Base-by-base conservation (phyloP, 2,888 invertebrate genomes). In the Julus scandinavius region DNA sequence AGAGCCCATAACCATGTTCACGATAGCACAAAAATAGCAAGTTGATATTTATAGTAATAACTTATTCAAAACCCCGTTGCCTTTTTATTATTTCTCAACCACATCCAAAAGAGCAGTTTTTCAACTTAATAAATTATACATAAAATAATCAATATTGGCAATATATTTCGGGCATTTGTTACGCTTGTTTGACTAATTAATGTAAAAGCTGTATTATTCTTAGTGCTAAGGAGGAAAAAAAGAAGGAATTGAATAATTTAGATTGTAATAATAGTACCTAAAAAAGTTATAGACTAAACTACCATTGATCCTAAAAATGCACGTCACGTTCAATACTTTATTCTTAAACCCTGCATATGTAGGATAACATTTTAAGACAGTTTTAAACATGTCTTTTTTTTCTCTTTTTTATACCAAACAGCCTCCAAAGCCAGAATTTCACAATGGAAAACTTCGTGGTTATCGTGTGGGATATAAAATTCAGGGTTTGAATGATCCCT, bases 391-490 rank as follows among this genome's bases (percentile, higher is more conserved):
- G 29, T 29, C 29, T 29, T 29, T 29, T 29, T 29, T 29, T 29
- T 29, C 29, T 29, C 29, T 29, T 29, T 29, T 29, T 84, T 29
- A 40, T 5, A 84, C 29, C 20, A 84, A 6, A 84, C 6, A 49
- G 92, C 91, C 92, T 3, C 92, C 92, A 20, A 90, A 90, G 1
- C 87, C 90, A 4, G 91, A 91, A 15, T 89, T 91, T 86, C 90
- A 90, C 84, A 93, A 93, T 89, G 92, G 93, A 4, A 90, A 91
- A n/a, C 91, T 93, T 20, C 91, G 91, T 49, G 93, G 93, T 4
- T 93, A 93, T 90, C 92, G 92, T 90, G 91, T 93, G 41, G 92
- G 92, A 2, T 93, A 92, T 90, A 91, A 91, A 88, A 91, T 91
- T 17, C 91, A 92, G 88, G 90, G 72, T 29, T 20, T 58, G 7